Conservation (phyloP, 2,888 invertebrate genomes). For the Habrosyne pyritoides region DNA sequence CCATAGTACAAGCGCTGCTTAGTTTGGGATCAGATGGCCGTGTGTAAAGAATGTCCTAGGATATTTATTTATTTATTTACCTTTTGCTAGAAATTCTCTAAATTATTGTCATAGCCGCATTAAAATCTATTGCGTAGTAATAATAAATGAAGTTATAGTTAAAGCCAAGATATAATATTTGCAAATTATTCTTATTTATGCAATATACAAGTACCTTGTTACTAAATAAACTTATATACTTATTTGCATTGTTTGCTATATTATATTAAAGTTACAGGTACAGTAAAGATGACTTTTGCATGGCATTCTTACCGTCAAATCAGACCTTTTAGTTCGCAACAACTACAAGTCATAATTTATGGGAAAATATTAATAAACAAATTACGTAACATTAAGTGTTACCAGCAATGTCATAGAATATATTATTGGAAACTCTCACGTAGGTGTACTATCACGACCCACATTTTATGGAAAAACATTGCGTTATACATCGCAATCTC, state of each 20-base stretch:
- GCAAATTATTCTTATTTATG: not conserved
- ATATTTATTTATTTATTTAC: too few species aligned
- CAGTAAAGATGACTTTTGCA: too few species aligned
- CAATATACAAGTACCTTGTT: not conserved
- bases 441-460: slow-evolving; percentile 4
- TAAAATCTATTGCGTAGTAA: too few species aligned
- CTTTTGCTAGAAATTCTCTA: too few species aligned
- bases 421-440: not conserved
- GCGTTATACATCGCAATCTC: slow-evolving; percentile 4
- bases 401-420: not conserved
- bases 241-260: not conserved
- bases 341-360: not conserved
- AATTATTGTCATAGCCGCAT: too few species aligned
- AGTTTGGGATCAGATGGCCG: too few species aligned
- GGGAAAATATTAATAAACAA: not conserved
- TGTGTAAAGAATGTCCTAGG: too few species aligned
- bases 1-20: too few species aligned
- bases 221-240: not conserved
- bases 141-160: not conserved
- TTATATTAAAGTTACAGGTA: too few species aligned
- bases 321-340: too few species aligned
- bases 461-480: not conserved
- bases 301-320: too few species aligned
- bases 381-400: not conserved
- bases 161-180: not conserved